Conservation (phyloP, 2,113 vertebrate species). For the Strix aluco region DNA sequence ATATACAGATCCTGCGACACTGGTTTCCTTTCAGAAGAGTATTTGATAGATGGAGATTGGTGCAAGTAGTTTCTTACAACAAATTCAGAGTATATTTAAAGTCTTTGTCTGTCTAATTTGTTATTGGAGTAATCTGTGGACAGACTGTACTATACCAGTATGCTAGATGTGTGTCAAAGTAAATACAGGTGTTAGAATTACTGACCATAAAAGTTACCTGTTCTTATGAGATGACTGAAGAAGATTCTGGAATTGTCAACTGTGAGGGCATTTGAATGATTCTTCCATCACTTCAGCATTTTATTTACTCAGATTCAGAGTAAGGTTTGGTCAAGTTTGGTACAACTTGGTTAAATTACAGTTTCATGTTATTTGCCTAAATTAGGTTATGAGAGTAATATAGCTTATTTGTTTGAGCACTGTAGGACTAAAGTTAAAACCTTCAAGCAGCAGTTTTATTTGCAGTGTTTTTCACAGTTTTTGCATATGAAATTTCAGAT, state of each 20-base stretch:
- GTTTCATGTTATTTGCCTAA: neutral
- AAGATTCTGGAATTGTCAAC: neutral
- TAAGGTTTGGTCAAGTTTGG: neutral
- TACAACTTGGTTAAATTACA: neutral
- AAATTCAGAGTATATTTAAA: neutral
- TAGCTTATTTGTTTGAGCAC: neutral
- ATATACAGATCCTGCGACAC: neutral
- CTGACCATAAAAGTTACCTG: neutral
- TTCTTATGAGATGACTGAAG: neutral
- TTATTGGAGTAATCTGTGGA: neutral
- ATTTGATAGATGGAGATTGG: neutral
- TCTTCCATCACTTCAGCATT: neutral
- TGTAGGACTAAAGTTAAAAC: neutral
- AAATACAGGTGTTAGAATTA: neutral
- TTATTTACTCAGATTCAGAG: neutral
- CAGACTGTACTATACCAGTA: neutral
- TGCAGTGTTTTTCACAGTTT: neutral
- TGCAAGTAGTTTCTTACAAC: neutral
- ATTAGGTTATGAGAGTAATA: neutral
- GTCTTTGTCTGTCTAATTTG: neutral
- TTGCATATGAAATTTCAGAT: neutral
- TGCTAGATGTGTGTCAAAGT: neutral
- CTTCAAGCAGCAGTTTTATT: neutral
- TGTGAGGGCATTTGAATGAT: neutral
- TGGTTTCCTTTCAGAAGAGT: neutral